A percentile compares a stretch with the other conserved stretches of the same genome.
Conservation (phyloP, 2,113 vertebrate genomes). For the Aramus guarauna region DNA sequence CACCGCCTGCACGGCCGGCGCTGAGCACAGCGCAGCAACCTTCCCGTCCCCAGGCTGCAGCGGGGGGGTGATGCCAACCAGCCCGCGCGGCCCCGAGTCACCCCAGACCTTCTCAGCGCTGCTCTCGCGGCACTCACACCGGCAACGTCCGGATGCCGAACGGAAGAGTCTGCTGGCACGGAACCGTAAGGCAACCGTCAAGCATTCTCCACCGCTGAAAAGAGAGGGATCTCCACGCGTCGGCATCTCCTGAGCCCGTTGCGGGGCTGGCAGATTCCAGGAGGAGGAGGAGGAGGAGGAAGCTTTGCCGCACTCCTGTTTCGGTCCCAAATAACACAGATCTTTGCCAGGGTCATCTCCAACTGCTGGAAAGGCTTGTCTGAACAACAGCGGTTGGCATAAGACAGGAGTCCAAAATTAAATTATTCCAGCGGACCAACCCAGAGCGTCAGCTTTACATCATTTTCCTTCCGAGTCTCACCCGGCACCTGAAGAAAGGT, state of each 20-base stretch:
- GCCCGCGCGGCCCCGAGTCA: neutral
- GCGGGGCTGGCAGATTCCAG: neutral
- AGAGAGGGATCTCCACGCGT: rapidly evolving
- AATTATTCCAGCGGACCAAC: neutral
- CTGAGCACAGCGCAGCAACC: neutral
- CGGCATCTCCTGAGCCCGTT: neutral
- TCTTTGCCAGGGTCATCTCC: neutral
- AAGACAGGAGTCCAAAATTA: neutral
- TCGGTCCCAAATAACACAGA: neutral
- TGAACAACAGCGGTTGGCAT: rapidly evolving
- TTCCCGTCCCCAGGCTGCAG: neutral
- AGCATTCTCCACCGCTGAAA: neutral
- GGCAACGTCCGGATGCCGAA: rapidly evolving
- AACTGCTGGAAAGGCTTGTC: neutral
- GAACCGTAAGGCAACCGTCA: no score
- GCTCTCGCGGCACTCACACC: neutral
- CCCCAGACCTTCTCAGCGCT: neutral
- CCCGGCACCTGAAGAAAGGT: neutral
- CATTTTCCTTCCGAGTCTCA: neutral
- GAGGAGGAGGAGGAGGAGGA: neutral
- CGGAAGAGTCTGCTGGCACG: rapidly evolving
- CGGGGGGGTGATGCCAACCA: rapidly evolving
- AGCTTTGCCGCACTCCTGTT: neutral
- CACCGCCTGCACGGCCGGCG: rapidly evolving
- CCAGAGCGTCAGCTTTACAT: neutral